Conservation (phyloP, 1,140 invertebrate species). For the Drosophila aff. region DNA sequence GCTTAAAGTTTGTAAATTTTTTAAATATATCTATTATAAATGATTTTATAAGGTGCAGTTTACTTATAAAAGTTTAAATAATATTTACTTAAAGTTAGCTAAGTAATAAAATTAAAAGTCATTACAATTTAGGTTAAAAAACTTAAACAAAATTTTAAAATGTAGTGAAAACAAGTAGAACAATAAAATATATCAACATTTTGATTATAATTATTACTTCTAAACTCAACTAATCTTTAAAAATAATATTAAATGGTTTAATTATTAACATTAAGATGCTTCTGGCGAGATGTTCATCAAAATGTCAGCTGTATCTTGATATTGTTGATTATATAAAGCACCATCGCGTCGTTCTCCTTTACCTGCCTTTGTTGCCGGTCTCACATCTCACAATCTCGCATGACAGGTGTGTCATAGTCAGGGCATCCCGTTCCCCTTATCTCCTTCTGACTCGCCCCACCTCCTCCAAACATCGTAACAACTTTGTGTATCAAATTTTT, state of each 20-base stretch:
- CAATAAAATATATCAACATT: too few species aligned
- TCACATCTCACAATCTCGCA: conserved; percentile 18
- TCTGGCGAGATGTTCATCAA: conserved; percentile 1
- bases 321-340: conserved; percentile 40
- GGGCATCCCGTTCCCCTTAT: conserved; percentile 13
- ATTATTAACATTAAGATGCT: too few species aligned
- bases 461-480: conserved; percentile 13
- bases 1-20: neutral
- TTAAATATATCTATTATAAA: neutral
- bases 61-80: too few species aligned
- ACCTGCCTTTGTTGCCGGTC: conserved; percentile 31
- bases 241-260: too few species aligned
- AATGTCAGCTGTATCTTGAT: conserved; percentile 22
- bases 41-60: neutral
- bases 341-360: conserved; percentile 16
- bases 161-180: too few species aligned
- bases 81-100: too few species aligned
- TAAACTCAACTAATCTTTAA: too few species aligned
- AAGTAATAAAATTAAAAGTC: too few species aligned
- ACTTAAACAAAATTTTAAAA: too few species aligned
- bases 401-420: conserved; percentile 53
- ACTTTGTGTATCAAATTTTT: conserved; percentile 61
- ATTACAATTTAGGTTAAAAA: too few species aligned
- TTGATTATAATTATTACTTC: too few species aligned
- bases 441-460: neutral